Evolutionary conservation across 2,888 invertebrate genomes (phyloP).

Genomic region (Chaetogeoica ovagalla): DNA sequence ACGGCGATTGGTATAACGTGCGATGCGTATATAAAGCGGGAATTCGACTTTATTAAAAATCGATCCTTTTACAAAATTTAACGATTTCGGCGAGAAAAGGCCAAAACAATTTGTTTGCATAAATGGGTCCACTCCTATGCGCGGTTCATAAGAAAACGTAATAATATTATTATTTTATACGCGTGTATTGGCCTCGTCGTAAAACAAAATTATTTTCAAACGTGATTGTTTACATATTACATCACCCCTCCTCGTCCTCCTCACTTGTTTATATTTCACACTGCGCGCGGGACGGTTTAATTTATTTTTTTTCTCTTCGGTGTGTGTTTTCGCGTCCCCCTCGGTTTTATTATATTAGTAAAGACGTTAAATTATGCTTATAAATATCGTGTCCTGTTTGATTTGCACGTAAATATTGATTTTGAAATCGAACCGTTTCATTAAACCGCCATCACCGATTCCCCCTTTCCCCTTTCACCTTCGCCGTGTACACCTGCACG

Average conservation of each 20-base stretch:
- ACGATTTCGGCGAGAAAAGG: constrained; percentile 10
- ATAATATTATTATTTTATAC: no score
- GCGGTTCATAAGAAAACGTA: neutral
- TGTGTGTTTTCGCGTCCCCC: neutral
- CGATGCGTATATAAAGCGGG: no score
- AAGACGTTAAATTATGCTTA: neutral
- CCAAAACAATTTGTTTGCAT: neutral
- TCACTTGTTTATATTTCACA: neutral
- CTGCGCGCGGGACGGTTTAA: neutral
- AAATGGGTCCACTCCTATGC: neutral
- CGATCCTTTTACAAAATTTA: neutral
- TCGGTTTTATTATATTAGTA: neutral
- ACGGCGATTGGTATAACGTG: no score
- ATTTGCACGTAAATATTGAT: neutral
- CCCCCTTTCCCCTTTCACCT: no score
- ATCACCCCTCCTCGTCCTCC: no score
- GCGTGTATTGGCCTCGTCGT: neutral
- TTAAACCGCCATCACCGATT: no score
- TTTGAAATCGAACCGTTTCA: no score
- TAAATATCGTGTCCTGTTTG: neutral
- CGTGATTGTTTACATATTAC: constrained; percentile 6
- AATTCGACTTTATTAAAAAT: constrained; percentile 6
- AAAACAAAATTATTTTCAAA: constrained; percentile 11
- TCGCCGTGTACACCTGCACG: no score
- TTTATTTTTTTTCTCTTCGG: neutral